Evolutionary conservation across 2,113 vertebrate species (phyloP).

Genomic region (Peromyscus maniculatus): DNA sequence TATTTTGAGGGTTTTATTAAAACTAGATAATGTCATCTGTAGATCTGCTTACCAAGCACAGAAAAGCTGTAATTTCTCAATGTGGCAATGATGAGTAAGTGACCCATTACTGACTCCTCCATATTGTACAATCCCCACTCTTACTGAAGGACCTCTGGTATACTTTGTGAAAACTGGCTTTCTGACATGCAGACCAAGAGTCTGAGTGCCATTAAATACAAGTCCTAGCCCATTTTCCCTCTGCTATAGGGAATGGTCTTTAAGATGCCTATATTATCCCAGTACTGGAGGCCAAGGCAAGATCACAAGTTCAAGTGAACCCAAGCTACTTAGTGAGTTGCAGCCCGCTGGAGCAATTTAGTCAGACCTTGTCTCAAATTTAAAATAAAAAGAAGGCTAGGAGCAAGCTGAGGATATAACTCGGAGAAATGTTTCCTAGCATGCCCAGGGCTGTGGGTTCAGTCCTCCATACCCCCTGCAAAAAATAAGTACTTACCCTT

Average conservation of each 20-base stretch:
- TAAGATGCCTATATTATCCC: background rate
- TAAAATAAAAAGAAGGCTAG: background rate
- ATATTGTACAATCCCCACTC: background rate
- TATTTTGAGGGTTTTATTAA: slow-evolving; percentile 20
- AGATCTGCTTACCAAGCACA: background rate
- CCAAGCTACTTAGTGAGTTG: background rate
- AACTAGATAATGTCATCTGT: background rate
- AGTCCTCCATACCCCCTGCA: background rate
- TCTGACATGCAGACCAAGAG: background rate
- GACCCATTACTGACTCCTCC: background rate
- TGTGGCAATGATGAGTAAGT: background rate
- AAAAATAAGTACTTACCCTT: background rate
- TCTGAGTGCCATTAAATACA: background rate
- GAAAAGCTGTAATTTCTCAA: slow-evolving; percentile 6
- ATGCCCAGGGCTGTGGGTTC: no score
- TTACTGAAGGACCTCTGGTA: background rate
- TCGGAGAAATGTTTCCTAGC: background rate
- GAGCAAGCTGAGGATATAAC: background rate
- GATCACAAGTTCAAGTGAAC: background rate
- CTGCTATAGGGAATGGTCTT: background rate
- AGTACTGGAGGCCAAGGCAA: background rate
- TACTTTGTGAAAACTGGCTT: background rate
- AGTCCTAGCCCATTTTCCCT: background rate
- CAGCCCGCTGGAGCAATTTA: background rate
- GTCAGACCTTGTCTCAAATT: background rate